Conservation (phyloP, 2,888 invertebrate genomes). For the Acanthococcus lagerstroemiae region DNA sequence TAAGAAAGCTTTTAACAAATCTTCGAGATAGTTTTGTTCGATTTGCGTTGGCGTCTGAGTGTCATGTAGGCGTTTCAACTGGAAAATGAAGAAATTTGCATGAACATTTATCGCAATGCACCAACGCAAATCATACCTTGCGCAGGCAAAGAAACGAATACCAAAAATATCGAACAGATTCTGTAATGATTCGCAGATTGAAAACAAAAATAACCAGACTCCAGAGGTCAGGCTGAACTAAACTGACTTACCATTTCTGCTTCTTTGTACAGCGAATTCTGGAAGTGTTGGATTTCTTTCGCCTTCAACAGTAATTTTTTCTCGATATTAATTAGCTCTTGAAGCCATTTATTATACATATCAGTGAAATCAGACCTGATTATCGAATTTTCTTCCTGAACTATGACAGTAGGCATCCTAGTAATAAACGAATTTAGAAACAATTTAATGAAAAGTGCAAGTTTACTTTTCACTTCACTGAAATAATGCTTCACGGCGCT, state of each 20-base stretch:
- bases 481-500: too few relatives aligned
- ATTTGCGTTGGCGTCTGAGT: slow-evolving; percentile 3
- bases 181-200: too few relatives aligned
- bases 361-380: slow-evolving; percentile 1
- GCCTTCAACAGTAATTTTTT: slow-evolving; percentile 11
- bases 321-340: slow-evolving; percentile 5
- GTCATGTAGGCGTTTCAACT: slow-evolving; percentile 8
- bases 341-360: slow-evolving; percentile 24
- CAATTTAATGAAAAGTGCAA: too few relatives aligned
- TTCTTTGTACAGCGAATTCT: slow-evolving; percentile 4
- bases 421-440: too few relatives aligned
- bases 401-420: too few relatives aligned
- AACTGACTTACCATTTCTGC: slow-evolving; percentile 8
- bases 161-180: too few relatives aligned
- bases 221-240: not conserved
- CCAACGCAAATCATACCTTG: too few relatives aligned
- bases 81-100: not conserved
- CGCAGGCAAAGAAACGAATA: too few relatives aligned
- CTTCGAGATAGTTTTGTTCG: slow-evolving; percentile 20
- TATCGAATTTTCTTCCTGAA: not conserved
- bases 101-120: too few relatives aligned
- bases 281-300: slow-evolving; percentile 8
- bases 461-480: too few relatives aligned
- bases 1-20: not conserved
- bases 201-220: not conserved